These are phyloP conservation scores for Lepidothrix coronata DNA, from an alignment of 2,113 vertebrate species.

Conservation along the genomic window DNA sequence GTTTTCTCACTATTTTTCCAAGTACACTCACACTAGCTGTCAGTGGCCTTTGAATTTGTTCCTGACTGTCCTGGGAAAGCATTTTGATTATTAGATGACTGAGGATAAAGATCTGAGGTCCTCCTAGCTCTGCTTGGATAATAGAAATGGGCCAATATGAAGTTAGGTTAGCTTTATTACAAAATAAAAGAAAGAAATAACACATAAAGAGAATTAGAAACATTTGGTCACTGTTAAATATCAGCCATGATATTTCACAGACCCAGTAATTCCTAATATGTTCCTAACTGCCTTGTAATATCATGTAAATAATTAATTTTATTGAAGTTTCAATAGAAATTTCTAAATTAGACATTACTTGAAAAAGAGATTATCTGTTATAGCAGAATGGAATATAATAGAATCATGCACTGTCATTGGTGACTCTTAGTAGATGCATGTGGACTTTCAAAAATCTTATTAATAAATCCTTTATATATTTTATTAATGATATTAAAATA, in stretches of 20 bases:
- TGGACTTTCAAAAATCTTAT: not conserved
- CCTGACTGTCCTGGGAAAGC: not conserved
- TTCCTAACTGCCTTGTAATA: not conserved
- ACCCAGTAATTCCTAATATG: not conserved
- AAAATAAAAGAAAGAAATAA: not conserved
- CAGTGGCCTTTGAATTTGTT: not conserved
- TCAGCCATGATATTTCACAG: not conserved
- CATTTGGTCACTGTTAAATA: not conserved
- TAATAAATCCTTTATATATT: not conserved
- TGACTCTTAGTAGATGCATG: not conserved
- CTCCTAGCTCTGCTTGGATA: not conserved
- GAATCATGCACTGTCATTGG: not conserved
- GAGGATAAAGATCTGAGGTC: not conserved
- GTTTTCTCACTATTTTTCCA: not conserved
- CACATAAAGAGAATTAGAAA: not conserved
- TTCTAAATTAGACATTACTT: not conserved
- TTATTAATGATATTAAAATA: conserved; percentile 36
- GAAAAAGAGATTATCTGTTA: not conserved
- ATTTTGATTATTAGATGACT: not conserved
- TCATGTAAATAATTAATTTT: conserved; percentile 11
- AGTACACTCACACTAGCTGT: not conserved
- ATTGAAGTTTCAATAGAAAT: not conserved
- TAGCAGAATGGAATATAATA: not conserved
- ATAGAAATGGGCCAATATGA: not conserved
- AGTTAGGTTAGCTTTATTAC: not conserved